Percentiles rank a stretch among this genome's conserved stretches.
phyloP scores from a whole-genome alignment of 92 coral and sea anemone species.

The Nematostella vectensis region DNA sequence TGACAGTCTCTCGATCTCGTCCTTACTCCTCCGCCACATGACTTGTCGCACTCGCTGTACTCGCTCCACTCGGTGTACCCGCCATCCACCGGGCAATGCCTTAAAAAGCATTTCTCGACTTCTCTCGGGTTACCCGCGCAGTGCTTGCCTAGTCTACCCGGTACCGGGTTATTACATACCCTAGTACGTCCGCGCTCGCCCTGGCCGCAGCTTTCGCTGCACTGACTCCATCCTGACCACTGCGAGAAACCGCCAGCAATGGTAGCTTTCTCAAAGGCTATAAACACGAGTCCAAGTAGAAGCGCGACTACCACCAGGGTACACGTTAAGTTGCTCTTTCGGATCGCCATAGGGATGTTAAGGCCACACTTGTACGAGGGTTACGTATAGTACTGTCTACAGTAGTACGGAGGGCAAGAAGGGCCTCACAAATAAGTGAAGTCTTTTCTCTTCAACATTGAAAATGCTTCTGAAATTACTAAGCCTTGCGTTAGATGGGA shows the following conservation, averaged over 20 bases:
- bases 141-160: conserved; percentile 4
- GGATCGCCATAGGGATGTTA: too few relatives aligned
- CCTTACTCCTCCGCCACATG: conserved; percentile 49
- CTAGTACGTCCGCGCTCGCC: conserved; percentile 7
- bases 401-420: too few relatives aligned
- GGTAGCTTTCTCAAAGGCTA: too few relatives aligned
- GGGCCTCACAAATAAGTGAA: too few relatives aligned
- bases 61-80: conserved; percentile 83
- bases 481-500: too few relatives aligned
- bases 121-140: conserved; percentile 8
- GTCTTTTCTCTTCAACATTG: too few relatives aligned
- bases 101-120: not conserved
- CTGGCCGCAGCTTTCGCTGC: conserved; percentile 10
- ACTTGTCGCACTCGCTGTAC: conserved; percentile 76
- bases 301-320: too few relatives aligned
- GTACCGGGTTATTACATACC: conserved; percentile 4
- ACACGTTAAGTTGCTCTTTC: too few relatives aligned
- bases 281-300: too few relatives aligned
- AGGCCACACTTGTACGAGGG: too few relatives aligned
- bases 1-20: conserved; percentile 2
- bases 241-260: conserved; percentile 10
- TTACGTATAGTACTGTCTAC: too few relatives aligned
- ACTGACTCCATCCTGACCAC: conserved; percentile 8
- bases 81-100: conserved; percentile 36
- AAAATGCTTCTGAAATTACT: too few relatives aligned